Conservation (phyloP, 2,888 invertebrate species). For the Danaus chrysippus region DNA sequence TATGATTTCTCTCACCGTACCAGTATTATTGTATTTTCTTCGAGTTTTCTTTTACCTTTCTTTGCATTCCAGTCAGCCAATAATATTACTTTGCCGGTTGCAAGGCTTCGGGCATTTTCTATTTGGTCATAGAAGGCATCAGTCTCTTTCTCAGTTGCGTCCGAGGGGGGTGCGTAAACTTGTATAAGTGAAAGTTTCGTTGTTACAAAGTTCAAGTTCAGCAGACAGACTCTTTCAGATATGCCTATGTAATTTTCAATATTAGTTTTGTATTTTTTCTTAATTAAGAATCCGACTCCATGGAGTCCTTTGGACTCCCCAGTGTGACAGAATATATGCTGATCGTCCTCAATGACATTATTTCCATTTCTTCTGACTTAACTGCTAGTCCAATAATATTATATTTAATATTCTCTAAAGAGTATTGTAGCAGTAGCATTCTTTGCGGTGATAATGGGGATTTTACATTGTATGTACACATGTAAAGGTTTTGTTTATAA, state of each 20-base stretch:
- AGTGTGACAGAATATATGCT: constrained; percentile 32
- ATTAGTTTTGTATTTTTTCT: constrained; percentile 21
- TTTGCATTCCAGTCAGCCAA: constrained; percentile 23
- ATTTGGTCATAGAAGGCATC: constrained; percentile 16
- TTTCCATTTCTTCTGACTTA: constrained; percentile 30
- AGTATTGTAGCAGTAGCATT: constrained; percentile 22
- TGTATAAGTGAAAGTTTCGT: constrained; percentile 22
- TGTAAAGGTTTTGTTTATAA: constrained; percentile 3
- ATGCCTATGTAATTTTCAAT: constrained; percentile 26
- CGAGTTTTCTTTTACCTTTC: constrained; percentile 19
- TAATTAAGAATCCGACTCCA: constrained; percentile 35
- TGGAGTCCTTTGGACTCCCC: constrained; percentile 29
- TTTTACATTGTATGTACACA: constrained; percentile 26
- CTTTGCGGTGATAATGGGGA: constrained; percentile 18
- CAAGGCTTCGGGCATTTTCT: constrained; percentile 13
- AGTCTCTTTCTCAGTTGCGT: constrained; percentile 14
- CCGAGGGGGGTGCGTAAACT: constrained; percentile 23
- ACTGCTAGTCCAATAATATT: constrained; percentile 30
- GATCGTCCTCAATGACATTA: constrained; percentile 27
- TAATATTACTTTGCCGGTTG: constrained; percentile 12
- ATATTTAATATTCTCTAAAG: constrained; percentile 27
- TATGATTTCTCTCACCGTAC: constrained; percentile 23
- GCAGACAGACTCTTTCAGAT: constrained; percentile 29
- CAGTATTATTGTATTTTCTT: constrained; percentile 24
- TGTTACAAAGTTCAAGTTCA: constrained; percentile 22